Base-by-base conservation (phyloP, 2,797 vertebrate species). In the Chiloscyllium punctatum region DNA sequence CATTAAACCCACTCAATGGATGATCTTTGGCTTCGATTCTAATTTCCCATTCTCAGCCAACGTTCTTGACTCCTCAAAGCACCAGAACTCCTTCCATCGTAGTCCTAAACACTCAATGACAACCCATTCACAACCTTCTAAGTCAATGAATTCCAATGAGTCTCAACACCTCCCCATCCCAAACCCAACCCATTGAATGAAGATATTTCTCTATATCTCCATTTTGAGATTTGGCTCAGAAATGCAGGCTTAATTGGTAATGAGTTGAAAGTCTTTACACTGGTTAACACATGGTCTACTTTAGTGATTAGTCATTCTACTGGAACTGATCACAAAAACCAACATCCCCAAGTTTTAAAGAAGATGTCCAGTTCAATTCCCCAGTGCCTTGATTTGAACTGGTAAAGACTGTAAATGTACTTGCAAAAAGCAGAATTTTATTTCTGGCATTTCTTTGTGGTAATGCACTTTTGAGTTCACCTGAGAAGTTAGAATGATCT, bases 271-370 rank as follows among this genome's bases (percentile, higher is more conserved):
- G 33, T 33, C 13, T 11, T 77, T 77, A 77, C 72, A 13, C 30
- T 77, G 72, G 27, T 33, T 33, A 77, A 33, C 13, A 77, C 2
- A 30, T 77, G 30, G 72, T 15, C 30, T 77, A 33, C 9, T 3
- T n/a, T 11, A 13, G 30, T 33, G 72, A 77, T 33, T n/a, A 77
- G 8, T 33, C 30, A 25, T 2, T 77, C 72, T n/a, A 77, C 2
- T 30, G 3, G 72, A 77, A 77, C 72, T 77, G 72, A 77, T 30
- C 72, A 77, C 72, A 3, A n/a, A 9, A 77, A 77, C 30, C 72
- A 33, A 33, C 72, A 7, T 2, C 72, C 72, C 57, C 57, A 62
- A 62, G 90, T 96, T 96, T 71, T 96, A 96, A 94, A 25, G 42
- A 30, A 33, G 42, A 15, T 51, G 87, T 57, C 90, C 30, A 37